These are phyloP conservation scores for Sebastes vulpes DNA, from an alignment of 2,797 vertebrate species.

Conservation along the genomic window DNA sequence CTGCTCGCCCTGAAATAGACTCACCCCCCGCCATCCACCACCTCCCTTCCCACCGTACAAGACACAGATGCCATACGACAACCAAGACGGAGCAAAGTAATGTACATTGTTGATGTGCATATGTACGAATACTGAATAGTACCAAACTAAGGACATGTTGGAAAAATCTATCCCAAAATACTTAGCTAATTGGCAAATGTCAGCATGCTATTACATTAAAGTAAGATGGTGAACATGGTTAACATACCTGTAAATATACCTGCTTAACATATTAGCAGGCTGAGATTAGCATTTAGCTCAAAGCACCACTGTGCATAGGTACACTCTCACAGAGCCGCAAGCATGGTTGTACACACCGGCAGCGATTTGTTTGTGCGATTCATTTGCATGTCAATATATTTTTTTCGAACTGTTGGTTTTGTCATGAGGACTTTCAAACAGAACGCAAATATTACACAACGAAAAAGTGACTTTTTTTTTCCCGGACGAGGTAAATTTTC, in stretches of 20 bases:
- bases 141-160: not conserved
- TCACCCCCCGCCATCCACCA: not conserved
- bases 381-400: too few species aligned
- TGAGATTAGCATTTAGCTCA: too few species aligned
- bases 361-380: accelerated
- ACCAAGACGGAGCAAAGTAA: not conserved
- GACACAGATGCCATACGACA: not conserved
- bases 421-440: too few species aligned
- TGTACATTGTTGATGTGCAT: not conserved
- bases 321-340: not conserved
- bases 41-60: conserved; percentile 17
- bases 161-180: not conserved
- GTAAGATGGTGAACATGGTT: not conserved
- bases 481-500: too few species aligned
- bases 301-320: not conserved
- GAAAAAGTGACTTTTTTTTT: too few species aligned
- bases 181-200: not conserved
- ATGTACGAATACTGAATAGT: not conserved
- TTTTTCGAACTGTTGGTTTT: too few species aligned
- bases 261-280: not conserved
- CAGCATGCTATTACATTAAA: not conserved
- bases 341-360: not conserved
- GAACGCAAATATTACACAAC: too few species aligned
- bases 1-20: conserved; percentile 72
- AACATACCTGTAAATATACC: not conserved